A percentile compares a stretch with the other conserved stretches of the same genome.
Conservation (phyloP, 2,888 invertebrate genomes). For the Plusia festucae region DNA sequence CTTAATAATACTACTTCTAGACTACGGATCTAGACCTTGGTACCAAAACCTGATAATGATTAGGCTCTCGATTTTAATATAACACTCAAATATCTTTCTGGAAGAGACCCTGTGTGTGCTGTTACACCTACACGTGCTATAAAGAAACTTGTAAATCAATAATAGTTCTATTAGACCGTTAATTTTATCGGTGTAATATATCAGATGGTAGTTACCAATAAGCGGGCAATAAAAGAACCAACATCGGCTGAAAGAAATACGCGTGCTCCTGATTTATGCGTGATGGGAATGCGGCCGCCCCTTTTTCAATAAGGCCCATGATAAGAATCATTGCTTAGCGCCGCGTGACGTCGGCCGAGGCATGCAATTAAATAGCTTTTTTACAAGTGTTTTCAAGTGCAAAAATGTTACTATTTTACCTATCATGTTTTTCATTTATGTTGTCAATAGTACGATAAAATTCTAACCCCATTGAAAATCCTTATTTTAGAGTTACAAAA, state of each 20-base stretch:
- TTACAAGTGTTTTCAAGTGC: slow-evolving; percentile 39
- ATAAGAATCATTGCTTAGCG: slow-evolving; percentile 85
- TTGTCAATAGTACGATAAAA: neutral
- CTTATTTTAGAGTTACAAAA: too few species aligned
- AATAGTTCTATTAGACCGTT: slow-evolving; percentile 47
- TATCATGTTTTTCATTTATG: neutral
- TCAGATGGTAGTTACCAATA: slow-evolving; percentile 80
- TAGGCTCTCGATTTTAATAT: too few species aligned
- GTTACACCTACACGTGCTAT: neutral
- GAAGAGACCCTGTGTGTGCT: too few species aligned
- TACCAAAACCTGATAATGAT: too few species aligned
- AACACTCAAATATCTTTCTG: too few species aligned
- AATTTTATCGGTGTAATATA: slow-evolving; percentile 62
- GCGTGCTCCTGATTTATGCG: slow-evolving; percentile 83
- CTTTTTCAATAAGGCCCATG: slow-evolving; percentile 84
- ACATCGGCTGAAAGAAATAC: slow-evolving; percentile 75
- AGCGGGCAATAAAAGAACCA: slow-evolving; percentile 82
- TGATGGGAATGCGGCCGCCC: slow-evolving; percentile 80
- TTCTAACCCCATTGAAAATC: too few species aligned
- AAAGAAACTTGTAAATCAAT: slow-evolving; percentile 38
- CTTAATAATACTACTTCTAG: too few species aligned
- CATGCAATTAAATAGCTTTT: slow-evolving; percentile 81
- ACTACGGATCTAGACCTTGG: too few species aligned
- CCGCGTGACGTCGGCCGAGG: slow-evolving; percentile 71
- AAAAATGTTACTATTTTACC: slow-evolving; percentile 16